Percentiles rank a stretch among this genome's conserved stretches.
Evolutionary conservation across 2,797 vertebrate species (phyloP).

Genomic region (Sparidentex hasta): DNA sequence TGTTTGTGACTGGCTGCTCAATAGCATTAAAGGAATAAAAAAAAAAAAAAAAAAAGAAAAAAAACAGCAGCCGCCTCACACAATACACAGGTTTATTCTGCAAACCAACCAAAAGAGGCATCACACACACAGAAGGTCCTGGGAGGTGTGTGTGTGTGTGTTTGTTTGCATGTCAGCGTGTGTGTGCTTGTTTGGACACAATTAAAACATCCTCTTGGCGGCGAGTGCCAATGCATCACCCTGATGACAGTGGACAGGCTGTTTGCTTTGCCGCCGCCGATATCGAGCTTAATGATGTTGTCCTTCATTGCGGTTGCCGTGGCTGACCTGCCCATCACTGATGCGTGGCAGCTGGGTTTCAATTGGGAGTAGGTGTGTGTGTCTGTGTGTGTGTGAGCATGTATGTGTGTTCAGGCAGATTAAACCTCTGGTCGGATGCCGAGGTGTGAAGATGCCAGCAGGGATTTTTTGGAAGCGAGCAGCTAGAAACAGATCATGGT

Average conservation of each 20-base stretch:
- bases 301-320: conserved; percentile 75
- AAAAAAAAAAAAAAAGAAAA: not conserved
- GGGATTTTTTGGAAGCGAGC: conserved; percentile 51
- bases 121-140: conserved; percentile 9
- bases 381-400: conserved; percentile 34
- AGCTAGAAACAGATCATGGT: conserved; percentile 33
- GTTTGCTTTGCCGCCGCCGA: conserved; percentile 75
- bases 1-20: conserved; percentile 36
- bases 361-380: conserved; percentile 23
- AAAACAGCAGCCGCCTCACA: conserved; percentile 2
- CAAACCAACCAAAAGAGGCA: conserved; percentile 37
- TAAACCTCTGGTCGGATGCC: conserved; percentile 42
- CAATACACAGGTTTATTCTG: conserved; percentile 45
- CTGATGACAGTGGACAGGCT: conserved; percentile 81
- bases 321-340: conserved; percentile 68
- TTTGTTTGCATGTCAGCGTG: conserved; percentile 42
- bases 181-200: conserved; percentile 67
- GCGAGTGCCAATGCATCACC: conserved; percentile 77
- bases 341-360: conserved; percentile 61
- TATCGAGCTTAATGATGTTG: conserved; percentile 83
- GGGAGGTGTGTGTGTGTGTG: conserved; percentile 34
- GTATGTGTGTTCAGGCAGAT: conserved; percentile 15
- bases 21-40: conserved; percentile 26
- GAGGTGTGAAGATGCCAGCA: conserved; percentile 49
- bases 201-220: conserved; percentile 77